A percentile compares a stretch with the other conserved stretches of the same genome.
phyloP scores from a whole-genome alignment of 2,797 vertebrate species.

The Paedocypris micromegethes region DNA sequence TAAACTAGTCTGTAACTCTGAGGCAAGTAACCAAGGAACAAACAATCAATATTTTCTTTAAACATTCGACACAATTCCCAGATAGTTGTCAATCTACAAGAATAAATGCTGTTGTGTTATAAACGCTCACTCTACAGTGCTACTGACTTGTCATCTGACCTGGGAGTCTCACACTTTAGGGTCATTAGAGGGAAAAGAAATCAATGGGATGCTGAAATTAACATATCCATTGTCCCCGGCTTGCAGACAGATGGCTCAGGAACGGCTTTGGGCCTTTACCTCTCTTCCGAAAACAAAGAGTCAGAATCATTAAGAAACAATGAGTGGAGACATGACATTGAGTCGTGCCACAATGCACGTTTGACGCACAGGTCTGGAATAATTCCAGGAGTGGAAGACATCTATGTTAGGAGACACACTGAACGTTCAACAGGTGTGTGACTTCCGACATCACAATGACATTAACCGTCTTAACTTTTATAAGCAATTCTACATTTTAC shows the following conservation, averaged over 20 bases:
- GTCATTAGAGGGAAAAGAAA: constrained; percentile 7
- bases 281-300: constrained; percentile 9
- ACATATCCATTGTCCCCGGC: constrained; percentile 48
- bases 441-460: no score
- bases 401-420: background rate
- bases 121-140: no score
- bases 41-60: no score
- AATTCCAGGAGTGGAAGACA: background rate
- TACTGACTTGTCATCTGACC: background rate
- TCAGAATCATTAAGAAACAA: constrained; percentile 28
- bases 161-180: background rate
- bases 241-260: constrained; percentile 55
- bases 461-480: no score
- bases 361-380: background rate
- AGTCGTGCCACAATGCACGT: constrained; percentile 8
- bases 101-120: no score
- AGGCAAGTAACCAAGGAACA: no score
- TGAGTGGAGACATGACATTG: constrained; percentile 20
- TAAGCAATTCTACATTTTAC: no score
- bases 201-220: constrained; percentile 40
- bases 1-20: no score
- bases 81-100: no score
- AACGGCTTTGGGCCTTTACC: constrained; percentile 19
- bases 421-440: no score
- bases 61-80: no score